A percentile compares a stretch with the other conserved stretches of the same genome.
Evolutionary conservation across 2,113 vertebrate species (phyloP).

Genomic region (Pollachius pollachius): DNA sequence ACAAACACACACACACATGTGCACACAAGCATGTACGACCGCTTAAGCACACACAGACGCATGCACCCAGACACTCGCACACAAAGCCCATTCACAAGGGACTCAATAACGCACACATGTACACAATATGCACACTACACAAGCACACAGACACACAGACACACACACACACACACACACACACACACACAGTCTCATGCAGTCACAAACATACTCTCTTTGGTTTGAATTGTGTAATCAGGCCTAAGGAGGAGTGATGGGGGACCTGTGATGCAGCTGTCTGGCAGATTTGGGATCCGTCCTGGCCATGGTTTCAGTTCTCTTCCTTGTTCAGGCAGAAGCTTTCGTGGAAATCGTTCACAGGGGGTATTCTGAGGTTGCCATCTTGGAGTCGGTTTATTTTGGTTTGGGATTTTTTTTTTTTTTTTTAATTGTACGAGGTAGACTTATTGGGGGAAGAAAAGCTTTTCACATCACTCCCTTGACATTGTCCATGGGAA

Average conservation of each 20-base stretch:
- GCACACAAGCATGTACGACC: conserved; percentile 1
- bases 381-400: conserved; percentile 5
- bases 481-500: no score
- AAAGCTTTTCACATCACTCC: neutral
- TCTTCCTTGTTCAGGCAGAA: conserved; percentile 29
- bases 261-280: conserved; percentile 17
- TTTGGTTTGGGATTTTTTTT: neutral
- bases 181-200: no score
- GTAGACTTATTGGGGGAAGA: neutral
- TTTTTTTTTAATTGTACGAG: neutral
- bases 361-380: conserved; percentile 5
- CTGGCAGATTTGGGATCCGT: conserved; percentile 28
- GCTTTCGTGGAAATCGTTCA: conserved; percentile 18
- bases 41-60: conserved; percentile 15
- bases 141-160: no score
- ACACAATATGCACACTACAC: no score
- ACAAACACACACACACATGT: conserved; percentile 3
- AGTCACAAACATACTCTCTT: neutral
- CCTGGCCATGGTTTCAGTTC: conserved; percentile 18
- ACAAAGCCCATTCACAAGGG: no score
- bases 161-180: no score
- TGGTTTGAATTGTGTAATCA: conserved; percentile 52
- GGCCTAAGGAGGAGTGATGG: conserved; percentile 25
- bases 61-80: conserved; percentile 7
- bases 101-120: no score